Base-by-base conservation (phyloP, 2,797 vertebrate species). In the Myoxocephalus aenaeus region DNA sequence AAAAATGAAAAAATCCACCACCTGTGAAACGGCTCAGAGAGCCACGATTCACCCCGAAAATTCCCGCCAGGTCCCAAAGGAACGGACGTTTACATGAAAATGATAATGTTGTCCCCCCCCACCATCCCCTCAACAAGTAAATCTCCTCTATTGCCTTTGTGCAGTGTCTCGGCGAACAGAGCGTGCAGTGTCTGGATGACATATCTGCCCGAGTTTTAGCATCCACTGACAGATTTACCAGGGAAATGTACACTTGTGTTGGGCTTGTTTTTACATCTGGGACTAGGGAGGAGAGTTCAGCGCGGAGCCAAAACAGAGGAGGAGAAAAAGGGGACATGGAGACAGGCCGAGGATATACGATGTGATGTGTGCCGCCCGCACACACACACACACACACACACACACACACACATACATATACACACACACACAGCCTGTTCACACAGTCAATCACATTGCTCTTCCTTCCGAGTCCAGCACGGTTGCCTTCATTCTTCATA, bases 151-250 rank as follows among this genome's bases (percentile, higher is more conserved):
- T 61, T 81, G 86, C 82, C 79, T 84, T 81, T 68, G 77, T 82
- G 65, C 83, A 67, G 66, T 18, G 70, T 67, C 75, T 90, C 36
- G 1, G 76, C 34, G 67, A 79, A 67, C 73, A 32, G 70, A 82
- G 77, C 17, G 56, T 82, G 73, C 76, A 59, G 79, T 40, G 77
- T 72, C 76, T 85, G 77, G 70, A 87, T 77, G 84, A 86, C 82
- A 82, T 61, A 86, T 73, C 38, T 50, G 18, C 66, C 54, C 14
- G 12, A 58, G 53, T 82, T 89, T 85, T 72, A 88, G 80, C 80
- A 76, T 69, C 70, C 75, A 84, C 72, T 89, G 89, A 93, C 89
- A 91, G 90, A 92, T 90, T 93, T 90, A 92, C 74, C 82, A 85
- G 77, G 74, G 59, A 73, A 85, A 90, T 66, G 62, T 64, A 68